These are phyloP conservation scores for Murina feae DNA, from an alignment of 2,113 vertebrate genomes.

Conservation along the genomic window DNA sequence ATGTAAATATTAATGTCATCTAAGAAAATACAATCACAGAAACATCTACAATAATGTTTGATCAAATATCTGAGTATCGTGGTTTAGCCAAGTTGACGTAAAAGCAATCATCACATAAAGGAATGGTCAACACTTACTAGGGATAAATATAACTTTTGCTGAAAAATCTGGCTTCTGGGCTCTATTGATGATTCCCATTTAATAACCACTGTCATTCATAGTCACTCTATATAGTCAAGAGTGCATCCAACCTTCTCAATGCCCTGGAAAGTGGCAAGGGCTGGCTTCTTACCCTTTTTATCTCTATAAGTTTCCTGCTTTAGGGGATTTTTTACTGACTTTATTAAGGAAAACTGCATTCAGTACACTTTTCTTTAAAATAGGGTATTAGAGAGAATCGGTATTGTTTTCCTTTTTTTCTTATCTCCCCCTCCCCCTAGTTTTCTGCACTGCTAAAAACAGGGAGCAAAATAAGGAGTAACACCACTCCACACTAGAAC, in stretches of 20 bases:
- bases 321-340: not conserved
- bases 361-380: not conserved
- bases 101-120: not conserved
- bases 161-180: not conserved
- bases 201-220: not conserved
- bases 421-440: not conserved
- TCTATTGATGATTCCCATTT: not conserved
- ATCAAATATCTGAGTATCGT: not conserved
- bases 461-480: not conserved
- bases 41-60: not conserved
- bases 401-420: not conserved
- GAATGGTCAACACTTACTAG: not conserved
- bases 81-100: not conserved
- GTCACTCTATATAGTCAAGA: not conserved
- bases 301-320: not conserved
- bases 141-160: not conserved
- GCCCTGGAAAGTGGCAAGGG: not conserved
- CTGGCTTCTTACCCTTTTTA: not conserved
- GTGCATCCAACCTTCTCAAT: not conserved
- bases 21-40: not conserved
- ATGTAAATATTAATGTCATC: not conserved
- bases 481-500: not conserved
- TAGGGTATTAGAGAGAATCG: not conserved
- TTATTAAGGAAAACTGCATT: not conserved
- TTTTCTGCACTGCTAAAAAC: not conserved